Percentiles rank a stretch among this genome's conserved stretches.
Conservation (phyloP, 2,888 invertebrate species). For the Nasonia oneida region DNA sequence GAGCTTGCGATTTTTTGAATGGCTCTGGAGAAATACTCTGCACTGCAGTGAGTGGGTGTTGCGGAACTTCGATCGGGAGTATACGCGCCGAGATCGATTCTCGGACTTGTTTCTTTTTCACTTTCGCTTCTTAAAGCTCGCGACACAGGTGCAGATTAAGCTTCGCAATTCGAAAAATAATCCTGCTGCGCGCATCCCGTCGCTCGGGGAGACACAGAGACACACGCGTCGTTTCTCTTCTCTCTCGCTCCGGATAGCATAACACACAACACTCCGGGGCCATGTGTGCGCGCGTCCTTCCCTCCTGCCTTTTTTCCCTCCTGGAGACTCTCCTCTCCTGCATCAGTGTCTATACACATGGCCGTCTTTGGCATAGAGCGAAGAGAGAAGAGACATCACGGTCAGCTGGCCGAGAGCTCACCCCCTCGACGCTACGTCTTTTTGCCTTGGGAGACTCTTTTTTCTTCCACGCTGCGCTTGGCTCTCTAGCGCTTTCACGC, state of each 20-base stretch:
- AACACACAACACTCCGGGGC: conserved; percentile 1
- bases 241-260: background rate
- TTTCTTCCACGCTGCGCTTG: background rate
- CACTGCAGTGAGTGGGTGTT: background rate
- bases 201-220: background rate
- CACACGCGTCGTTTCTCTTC: background rate
- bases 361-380: background rate
- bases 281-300: conserved; percentile 7
- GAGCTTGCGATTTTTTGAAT: conserved; percentile 6
- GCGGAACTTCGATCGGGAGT: background rate
- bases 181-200: background rate
- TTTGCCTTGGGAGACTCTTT: background rate
- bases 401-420: background rate
- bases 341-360: conserved; percentile 19
- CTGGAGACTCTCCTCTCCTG: conserved; percentile 41
- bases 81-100: background rate
- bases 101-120: no score
- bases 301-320: conserved; percentile 17
- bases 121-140: no score
- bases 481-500: background rate
- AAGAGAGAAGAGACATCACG: conserved; percentile 3
- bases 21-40: background rate
- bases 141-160: background rate
- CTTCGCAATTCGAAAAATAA: background rate
- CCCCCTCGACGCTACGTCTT: background rate